Base-by-base conservation (phyloP, 2,113 vertebrate genomes). In the Tachysurus fulvidraco region DNA sequence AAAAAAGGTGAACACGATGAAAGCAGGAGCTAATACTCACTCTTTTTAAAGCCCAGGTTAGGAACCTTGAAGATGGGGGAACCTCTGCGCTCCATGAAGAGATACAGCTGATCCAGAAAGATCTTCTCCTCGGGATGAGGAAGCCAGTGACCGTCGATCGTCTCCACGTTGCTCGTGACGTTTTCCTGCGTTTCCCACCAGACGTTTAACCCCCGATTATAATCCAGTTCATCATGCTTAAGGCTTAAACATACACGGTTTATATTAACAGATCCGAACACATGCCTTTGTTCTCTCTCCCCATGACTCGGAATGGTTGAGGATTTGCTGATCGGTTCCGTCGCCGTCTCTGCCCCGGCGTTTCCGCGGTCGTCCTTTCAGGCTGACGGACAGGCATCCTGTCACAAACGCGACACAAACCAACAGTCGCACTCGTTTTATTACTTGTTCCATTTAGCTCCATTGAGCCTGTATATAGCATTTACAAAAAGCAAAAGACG, bases 1-100 rank as follows among this genome's bases (percentile, higher is more conserved):
- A 44, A n/a, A n/a, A n/a, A n/a, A n/a, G n/a, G n/a, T n/a, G n/a
- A n/a, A 2, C 36, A 36, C 2, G 36, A 36, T 1, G 36, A 1
- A 36, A 36, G 36, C 36, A 36, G 46, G 25, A 23, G 19, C 14
- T 0, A 16, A 41, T 9, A 92, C 95, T 94, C 90, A 96, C 95
- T 95, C 91, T 96, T 95, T 88, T 96, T 96, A 89, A 96, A 96
- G 86, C 95, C 95, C 28, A 96, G 94, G 91, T 96, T 95, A 36
- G 95, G 95, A 59, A 96, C 95, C 89, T 96, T 95, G 91, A 93
- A 92, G 90, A 96, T 96, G 71, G 95, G 94, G 0, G 93, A 92
- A 4, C 95, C 95, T 0, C 91, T 78, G 2, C 91, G 91, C 4
- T 95, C 93, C 95, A 96, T 96, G 91, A 93, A 96, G 86, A 84